A percentile compares a stretch with the other conserved stretches of the same genome.
Conservation (phyloP, 2,888 invertebrate species). For the Noctua janthina region DNA sequence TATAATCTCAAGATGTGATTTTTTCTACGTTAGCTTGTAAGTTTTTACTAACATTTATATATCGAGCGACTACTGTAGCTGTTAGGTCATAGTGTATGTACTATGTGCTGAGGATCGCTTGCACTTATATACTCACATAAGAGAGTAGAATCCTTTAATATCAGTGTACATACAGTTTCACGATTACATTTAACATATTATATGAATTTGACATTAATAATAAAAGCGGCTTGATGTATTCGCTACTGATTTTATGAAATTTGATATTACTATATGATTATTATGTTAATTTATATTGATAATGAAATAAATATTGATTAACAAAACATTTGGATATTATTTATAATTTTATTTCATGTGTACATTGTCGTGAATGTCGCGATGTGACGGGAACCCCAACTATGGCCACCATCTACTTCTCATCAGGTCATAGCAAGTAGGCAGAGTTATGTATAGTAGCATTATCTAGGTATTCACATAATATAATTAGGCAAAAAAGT, state of each 20-base stretch:
- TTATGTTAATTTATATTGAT: constrained; percentile 86
- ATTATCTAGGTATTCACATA: neutral
- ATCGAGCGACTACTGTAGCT: constrained; percentile 65
- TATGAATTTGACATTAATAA: constrained; percentile 77
- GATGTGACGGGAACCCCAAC: neutral
- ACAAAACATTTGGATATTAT: constrained; percentile 76
- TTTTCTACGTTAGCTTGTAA: constrained; percentile 84
- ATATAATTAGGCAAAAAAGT: neutral
- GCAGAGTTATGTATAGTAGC: neutral
- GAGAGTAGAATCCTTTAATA: constrained; percentile 82
- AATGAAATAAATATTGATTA: constrained; percentile 86
- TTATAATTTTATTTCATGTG: constrained; percentile 46
- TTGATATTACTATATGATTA: constrained; percentile 80
- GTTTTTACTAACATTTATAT: constrained; percentile 81
- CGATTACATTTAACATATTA: constrained; percentile 71
- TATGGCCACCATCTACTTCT: neutral
- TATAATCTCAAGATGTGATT: constrained; percentile 89
- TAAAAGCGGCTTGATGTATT: constrained; percentile 83
- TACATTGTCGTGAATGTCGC: neutral
- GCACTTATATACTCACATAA: constrained; percentile 85
- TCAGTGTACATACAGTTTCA: constrained; percentile 71
- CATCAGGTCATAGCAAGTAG: neutral
- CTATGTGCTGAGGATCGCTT: constrained; percentile 79
- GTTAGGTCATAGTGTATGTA: constrained; percentile 74
- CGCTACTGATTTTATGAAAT: constrained; percentile 82